Conservation (phyloP, 2,888 invertebrate species). For the Hyalella azteca region DNA sequence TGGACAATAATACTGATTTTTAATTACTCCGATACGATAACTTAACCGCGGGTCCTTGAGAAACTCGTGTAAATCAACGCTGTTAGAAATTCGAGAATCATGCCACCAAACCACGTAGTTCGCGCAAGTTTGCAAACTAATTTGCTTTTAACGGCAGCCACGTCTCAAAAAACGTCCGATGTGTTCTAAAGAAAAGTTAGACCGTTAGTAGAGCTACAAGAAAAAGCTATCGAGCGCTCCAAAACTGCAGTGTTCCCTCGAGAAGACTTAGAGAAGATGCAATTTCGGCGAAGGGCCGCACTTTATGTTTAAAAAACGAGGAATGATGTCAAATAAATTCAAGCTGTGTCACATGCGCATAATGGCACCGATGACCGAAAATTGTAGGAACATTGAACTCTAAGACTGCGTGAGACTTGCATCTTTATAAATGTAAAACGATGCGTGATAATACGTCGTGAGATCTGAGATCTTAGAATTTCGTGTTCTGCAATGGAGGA, state of each 20-base stretch:
- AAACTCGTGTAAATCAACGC: no score
- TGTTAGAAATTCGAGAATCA: background rate
- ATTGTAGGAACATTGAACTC: background rate
- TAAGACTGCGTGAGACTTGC: background rate
- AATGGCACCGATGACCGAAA: background rate
- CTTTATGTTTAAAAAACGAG: background rate
- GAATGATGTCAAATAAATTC: background rate
- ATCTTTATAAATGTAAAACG: background rate
- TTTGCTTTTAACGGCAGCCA: slow-evolving; percentile 19
- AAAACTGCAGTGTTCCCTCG: background rate
- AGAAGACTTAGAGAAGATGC: background rate
- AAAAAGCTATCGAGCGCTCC: background rate
- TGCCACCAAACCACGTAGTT: background rate
- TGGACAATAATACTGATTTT: no score
- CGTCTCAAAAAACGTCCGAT: slow-evolving; percentile 9
- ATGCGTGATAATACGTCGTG: background rate
- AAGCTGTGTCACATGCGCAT: background rate
- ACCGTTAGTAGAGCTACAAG: slow-evolving; percentile 1
- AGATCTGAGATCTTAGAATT: no score
- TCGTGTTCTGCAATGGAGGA: no score
- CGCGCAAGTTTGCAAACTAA: slow-evolving; percentile 10
- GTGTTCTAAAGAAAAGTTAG: slow-evolving; percentile 9
- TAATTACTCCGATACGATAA: no score
- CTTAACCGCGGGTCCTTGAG: no score
- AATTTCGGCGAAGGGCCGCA: background rate